Evolutionary conservation across 2,113 vertebrate species (phyloP).

Genomic region (Eurypyga helias): DNA sequence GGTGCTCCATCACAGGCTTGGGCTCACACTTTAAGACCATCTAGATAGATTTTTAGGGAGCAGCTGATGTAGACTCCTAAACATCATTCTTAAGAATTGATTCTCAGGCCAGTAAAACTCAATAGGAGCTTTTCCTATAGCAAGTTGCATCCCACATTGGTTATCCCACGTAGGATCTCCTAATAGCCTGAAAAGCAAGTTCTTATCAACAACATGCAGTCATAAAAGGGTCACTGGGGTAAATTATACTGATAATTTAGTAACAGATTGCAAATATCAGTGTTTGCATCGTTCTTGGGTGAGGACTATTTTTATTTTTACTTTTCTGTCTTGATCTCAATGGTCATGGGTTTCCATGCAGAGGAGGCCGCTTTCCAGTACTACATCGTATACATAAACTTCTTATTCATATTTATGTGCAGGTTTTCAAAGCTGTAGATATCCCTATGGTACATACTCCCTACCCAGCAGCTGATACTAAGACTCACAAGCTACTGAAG

Average conservation of each 20-base stretch:
- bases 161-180: not conserved
- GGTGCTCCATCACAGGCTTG: fast-evolving
- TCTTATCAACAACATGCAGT: not conserved
- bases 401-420: not conserved
- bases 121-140: not conserved
- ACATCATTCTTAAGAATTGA: not conserved
- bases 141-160: not conserved
- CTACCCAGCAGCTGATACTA: not conserved
- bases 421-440: not conserved
- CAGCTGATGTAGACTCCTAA: not conserved
- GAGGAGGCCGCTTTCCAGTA: not conserved
- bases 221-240: not conserved
- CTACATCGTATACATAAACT: not conserved
- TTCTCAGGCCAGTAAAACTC: not conserved
- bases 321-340: not conserved
- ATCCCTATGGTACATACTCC: fast-evolving
- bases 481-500: not conserved
- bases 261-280: not conserved
- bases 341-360: not conserved
- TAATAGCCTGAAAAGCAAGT: not conserved
- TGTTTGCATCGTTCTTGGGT: not conserved
- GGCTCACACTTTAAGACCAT: not conserved
- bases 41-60: not conserved
- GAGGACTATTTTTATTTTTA: not conserved
- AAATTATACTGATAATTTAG: not conserved